Base-by-base conservation (phyloP, 2,888 invertebrate genomes). In the Tryphoninae sp. region DNA sequence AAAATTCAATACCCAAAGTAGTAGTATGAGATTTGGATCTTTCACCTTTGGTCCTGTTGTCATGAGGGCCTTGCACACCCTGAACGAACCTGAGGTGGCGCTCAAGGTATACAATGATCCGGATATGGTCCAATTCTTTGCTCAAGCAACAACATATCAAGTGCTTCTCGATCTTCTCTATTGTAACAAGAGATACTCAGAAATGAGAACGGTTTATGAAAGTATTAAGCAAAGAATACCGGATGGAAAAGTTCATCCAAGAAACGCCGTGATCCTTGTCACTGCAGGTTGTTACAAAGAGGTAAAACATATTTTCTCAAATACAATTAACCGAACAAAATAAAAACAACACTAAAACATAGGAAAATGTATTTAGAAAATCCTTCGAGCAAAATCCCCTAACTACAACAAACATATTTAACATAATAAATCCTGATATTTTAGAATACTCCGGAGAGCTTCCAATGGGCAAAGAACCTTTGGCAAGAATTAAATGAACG, bases 11-110 rank as follows among this genome's bases (percentile, higher is more conserved):
- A 90, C 92, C 19, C 96, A 96, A 89, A 95, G 95, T 82, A 93
- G 94, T 83, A 95, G 96, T 84, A 90, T 95, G 76, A 92, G 96
- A 81, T 97, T 97, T 93, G 96, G 96, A n/a, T 95, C 94, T 85
- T 97, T 95, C 91, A 90, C 95, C 4, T 97, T 97, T 94, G 97
- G 97, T 0, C 96, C 97, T 3, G 95, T 97, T 13, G 94, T 96
- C 0, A 96, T 97, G 96, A 93, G 97, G 87, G 94, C 96, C 93
- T 95, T 95, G 80, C 93, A 97, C 90, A 93, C 94, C 86, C 91
- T 96, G 51, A 95, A 96, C 89, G 94, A 95, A 87, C 95, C 95
- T 1, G 93, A 95, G 58, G 91, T 94, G 82, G 97, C 97, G 11
- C 88, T 95, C 13, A 86, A 94, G 90, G 94, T 94, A 90, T 96